Evolutionary conservation across 2,888 invertebrate genomes (phyloP).

Genomic region (Portevinia maculata): DNA sequence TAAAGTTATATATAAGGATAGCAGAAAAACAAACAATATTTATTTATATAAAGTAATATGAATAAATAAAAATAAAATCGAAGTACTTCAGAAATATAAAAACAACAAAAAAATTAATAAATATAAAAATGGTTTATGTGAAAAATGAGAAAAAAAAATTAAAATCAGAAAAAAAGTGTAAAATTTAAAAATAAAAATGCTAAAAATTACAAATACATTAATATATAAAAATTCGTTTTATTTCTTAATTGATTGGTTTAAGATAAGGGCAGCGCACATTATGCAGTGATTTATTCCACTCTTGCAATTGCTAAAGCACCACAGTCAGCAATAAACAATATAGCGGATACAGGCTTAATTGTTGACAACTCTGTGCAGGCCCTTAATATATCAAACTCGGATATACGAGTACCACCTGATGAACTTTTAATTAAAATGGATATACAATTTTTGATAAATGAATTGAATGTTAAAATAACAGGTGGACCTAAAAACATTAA

Average conservation of each 20-base stretch:
- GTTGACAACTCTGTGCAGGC: too few species aligned
- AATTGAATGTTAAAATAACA: too few species aligned
- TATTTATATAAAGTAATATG: constrained; percentile 43
- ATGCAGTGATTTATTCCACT: too few species aligned
- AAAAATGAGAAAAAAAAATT: constrained; percentile 16
- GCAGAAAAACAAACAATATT: constrained; percentile 32
- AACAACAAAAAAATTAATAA: constrained; percentile 1
- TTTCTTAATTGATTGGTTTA: background rate
- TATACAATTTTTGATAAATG: too few species aligned
- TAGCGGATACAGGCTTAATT: too few species aligned
- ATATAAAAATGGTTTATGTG: constrained; percentile 30
- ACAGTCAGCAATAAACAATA: too few species aligned
- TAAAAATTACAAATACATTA: constrained; percentile 62
- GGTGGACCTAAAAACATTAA: too few species aligned
- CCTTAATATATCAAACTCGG: too few species aligned
- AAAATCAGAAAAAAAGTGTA: constrained; percentile 37
- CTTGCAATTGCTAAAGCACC: too few species aligned
- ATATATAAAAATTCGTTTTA: constrained; percentile 26
- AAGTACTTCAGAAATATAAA: constrained; percentile 37
- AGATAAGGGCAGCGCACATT: too few species aligned
- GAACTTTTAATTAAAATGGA: too few species aligned
- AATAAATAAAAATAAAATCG: constrained; percentile 30
- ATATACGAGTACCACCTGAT: too few species aligned
- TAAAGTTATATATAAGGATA: constrained; percentile 60
- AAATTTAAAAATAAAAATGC: constrained; percentile 54